Conservation (phyloP, 2,113 vertebrate species). For the Zosterops japonicus region DNA sequence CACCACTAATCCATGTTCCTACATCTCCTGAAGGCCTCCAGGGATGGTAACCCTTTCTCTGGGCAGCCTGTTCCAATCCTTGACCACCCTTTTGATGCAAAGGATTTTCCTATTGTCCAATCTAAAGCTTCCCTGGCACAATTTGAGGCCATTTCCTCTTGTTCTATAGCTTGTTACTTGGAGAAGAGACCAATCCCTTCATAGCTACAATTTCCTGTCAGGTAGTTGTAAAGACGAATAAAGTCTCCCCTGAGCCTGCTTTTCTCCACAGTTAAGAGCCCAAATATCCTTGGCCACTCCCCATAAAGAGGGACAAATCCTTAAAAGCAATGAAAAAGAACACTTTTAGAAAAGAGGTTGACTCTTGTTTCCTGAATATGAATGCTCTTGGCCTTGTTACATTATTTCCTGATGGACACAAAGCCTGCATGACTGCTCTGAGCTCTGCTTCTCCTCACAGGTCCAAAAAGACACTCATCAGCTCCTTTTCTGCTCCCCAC, state of each 20-base stretch:
- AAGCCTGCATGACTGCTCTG: background rate
- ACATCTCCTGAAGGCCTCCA: background rate
- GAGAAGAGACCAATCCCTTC: background rate
- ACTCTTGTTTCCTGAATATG: background rate
- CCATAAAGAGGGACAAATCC: background rate
- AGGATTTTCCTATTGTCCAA: background rate
- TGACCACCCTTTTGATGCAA: background rate
- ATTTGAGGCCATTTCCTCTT: background rate
- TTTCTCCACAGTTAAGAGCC: background rate
- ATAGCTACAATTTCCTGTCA: background rate
- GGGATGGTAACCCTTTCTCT: background rate
- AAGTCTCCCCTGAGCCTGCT: background rate
- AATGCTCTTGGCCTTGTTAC: background rate
- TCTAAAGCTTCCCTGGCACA: background rate
- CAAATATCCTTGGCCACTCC: background rate
- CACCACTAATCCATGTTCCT: background rate
- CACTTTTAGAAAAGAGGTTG: background rate
- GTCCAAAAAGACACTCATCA: background rate
- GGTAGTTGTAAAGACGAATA: background rate
- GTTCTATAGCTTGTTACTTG: background rate
- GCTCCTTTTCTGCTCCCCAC: background rate
- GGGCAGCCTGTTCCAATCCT: background rate
- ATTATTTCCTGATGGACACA: background rate
- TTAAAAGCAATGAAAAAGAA: background rate
- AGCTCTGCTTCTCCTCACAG: background rate